phyloP scores from a whole-genome alignment of 2,113 vertebrate species.

The Eira barbara region DNA sequence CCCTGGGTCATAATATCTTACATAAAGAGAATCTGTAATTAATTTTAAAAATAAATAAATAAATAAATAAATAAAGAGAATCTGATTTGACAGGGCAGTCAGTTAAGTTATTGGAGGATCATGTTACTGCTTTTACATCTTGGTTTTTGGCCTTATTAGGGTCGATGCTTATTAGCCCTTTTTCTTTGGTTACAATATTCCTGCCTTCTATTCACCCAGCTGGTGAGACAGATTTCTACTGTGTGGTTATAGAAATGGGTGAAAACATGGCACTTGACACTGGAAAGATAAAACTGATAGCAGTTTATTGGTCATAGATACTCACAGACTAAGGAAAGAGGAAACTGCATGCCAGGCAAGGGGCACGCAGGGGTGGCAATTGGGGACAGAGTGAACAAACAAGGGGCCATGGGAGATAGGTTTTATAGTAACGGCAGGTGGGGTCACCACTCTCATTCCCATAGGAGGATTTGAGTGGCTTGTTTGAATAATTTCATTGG shows the following conservation, averaged over 20 bases:
- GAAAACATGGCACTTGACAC: neutral
- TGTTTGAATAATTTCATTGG: neutral
- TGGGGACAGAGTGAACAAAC: neutral
- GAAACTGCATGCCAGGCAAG: neutral
- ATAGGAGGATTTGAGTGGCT: neutral
- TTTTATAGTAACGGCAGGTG: neutral
- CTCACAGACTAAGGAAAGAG: neutral
- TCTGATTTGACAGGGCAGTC: neutral
- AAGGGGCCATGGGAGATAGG: neutral
- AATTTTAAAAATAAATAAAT: no score
- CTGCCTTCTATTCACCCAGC: neutral
- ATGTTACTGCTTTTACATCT: neutral
- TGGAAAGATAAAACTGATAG: neutral
- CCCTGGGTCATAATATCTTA: neutral
- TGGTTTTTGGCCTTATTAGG: neutral
- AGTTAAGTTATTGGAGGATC: neutral
- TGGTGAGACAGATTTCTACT: neutral
- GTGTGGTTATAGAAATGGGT: no score
- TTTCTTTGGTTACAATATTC: neutral
- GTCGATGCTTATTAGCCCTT: neutral
- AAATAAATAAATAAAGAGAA: neutral
- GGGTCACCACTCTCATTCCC: neutral
- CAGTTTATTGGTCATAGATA: neutral
- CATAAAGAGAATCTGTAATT: neutral
- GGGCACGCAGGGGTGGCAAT: neutral